Percentiles rank a stretch among this genome's conserved stretches.
Conservation (phyloP, 2,113 vertebrate species). For the Tiliqua scincoides region DNA sequence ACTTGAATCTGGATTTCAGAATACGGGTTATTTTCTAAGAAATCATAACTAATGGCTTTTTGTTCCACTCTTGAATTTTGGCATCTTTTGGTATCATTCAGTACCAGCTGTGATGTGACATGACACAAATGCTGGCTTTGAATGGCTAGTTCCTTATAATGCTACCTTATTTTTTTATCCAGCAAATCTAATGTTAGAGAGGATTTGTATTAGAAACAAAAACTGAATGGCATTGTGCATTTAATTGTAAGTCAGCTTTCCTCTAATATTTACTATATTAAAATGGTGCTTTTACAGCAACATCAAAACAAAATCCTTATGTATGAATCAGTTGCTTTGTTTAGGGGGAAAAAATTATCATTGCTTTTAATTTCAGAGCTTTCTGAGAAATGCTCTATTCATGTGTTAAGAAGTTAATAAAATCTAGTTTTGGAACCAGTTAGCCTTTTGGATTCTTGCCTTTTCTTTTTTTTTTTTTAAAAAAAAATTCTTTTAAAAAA, state of each 20-base stretch:
- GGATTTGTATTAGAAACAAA: background rate
- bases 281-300: conserved; percentile 12
- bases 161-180: background rate
- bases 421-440: conserved; percentile 24
- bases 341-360: background rate
- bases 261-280: background rate
- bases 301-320: conserved; percentile 15
- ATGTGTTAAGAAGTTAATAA: conserved; percentile 38
- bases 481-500: background rate
- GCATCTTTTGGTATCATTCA: background rate
- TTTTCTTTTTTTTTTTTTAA: conserved; percentile 26
- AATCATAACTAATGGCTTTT: background rate
- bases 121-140: conserved; percentile 1
- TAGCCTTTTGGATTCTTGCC: conserved; percentile 4
- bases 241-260: background rate
- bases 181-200: background rate
- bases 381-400: conserved; percentile 24
- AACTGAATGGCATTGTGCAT: background rate
- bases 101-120: background rate
- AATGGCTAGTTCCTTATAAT: background rate
- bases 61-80: background rate
- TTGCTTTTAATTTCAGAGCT: conserved; percentile 26
- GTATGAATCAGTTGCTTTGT: background rate
- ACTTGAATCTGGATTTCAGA: background rate
- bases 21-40: background rate